Evolutionary conservation across 2,113 vertebrate genomes (phyloP), one percentile per base, ranked within the genome.

Genomic region (Eclectus roratus): DNA sequence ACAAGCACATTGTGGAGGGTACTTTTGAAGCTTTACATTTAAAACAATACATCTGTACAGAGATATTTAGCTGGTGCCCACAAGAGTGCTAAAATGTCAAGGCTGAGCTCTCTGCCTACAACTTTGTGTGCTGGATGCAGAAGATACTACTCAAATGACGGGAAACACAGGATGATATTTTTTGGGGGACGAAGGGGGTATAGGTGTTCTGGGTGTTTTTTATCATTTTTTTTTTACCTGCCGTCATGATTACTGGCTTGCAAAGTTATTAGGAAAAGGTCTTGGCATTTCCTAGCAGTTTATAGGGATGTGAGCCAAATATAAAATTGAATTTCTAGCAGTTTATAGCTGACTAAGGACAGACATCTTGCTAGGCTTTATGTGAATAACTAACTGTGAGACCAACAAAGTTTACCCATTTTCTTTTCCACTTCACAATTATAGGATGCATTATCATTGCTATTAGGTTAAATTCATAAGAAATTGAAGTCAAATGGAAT

Each of bases 381-480:
- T 39, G 23, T 79, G 35, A 76, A 53, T 47, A 89, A 89, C 20
- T 71, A 91, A 72, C 53, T 69, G 44, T 53, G 13, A 88, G 73
- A 90, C 19, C 29, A 91, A 35, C 9, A 50, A 85, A 91, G 29
- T 85, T 84, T 17, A 74, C n/a, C 58, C 25, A 50, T 82, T 85
- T 92, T 89, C 15, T 91, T 88, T 82, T 63, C 44, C n/a, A 56
- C 43, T 43, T 44, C 53, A 80, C 28, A 81, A n/a, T 68, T 80
- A 72, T 44, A 84, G 49, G 78, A 82, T 60, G 41, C 65, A 58
- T 56, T 78, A 88, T 17, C n/a, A 53, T 17, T 72, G 50, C 13
- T 39, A 23, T 60, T 91, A 64, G 50, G 95, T 91, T 94, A 95
- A 96, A 96, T 85, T 53, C 83, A 78, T 14, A 86, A 43, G 55